Evolutionary conservation across 2,888 invertebrate species (phyloP).

Genomic region (Apocheima hispidaria): DNA sequence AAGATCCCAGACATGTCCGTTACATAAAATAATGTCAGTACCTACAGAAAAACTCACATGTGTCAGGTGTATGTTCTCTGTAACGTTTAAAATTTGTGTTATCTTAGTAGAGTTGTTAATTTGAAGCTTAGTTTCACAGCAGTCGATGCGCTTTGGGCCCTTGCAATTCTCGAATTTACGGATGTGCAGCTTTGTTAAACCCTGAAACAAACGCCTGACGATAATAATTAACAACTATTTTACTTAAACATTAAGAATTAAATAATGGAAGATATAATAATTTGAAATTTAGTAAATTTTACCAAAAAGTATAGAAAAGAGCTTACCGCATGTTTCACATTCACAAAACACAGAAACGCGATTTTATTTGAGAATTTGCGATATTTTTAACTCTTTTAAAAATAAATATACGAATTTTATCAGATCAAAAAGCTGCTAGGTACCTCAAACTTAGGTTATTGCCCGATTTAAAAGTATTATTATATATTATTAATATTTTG

Average conservation of each 20-base stretch:
- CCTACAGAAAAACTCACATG: slow-evolving; percentile 13
- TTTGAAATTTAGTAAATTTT: not conserved
- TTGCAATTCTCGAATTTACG: slow-evolving; percentile 5
- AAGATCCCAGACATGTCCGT: too few relatives aligned
- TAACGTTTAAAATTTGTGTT: not conserved
- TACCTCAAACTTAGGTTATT: not conserved
- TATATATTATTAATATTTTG: not conserved
- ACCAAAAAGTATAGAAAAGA: not conserved
- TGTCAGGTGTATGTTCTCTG: slow-evolving; percentile 14
- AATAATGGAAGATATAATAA: too few relatives aligned
- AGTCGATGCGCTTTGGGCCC: slow-evolving; percentile 20
- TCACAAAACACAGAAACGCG: slow-evolving; percentile 14
- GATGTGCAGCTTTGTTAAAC: not conserved
- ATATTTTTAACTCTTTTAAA: not conserved
- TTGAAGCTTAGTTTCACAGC: not conserved
- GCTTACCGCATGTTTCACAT: slow-evolving; percentile 11
- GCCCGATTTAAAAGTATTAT: not conserved
- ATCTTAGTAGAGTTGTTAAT: not conserved
- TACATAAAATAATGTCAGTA: not conserved
- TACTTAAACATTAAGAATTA: not conserved
- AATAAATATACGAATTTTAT: too few relatives aligned
- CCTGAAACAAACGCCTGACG: slow-evolving; percentile 25
- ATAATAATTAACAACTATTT: slow-evolving; percentile 13
- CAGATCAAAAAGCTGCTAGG: too few relatives aligned
- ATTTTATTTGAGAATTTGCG: not conserved